These are phyloP conservation scores for Acanthopagrus latus DNA, from an alignment of 2,797 vertebrate genomes.

Conservation along the genomic window DNA sequence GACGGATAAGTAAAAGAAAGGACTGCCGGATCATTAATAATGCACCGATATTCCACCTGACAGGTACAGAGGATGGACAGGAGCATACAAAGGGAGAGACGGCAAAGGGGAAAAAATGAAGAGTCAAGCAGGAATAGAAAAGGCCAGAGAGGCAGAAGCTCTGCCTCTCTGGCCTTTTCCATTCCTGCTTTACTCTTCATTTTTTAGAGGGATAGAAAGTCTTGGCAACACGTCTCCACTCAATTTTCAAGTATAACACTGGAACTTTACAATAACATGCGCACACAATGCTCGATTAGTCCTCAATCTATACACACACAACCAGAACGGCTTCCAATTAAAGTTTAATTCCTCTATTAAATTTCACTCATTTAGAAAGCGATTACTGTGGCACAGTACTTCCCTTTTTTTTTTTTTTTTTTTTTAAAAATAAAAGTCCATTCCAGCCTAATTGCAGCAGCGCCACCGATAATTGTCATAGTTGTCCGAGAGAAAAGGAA, in stretches of 20 bases:
- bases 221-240: slow-evolving; percentile 33
- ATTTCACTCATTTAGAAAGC: slow-evolving; percentile 36
- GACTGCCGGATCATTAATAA: slow-evolving; percentile 73
- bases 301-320: slow-evolving; percentile 8
- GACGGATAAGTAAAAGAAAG: slow-evolving; percentile 64
- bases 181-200: slow-evolving; percentile 48
- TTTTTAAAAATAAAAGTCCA: slow-evolving; percentile 9
- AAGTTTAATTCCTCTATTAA: slow-evolving; percentile 43
- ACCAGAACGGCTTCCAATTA: slow-evolving; percentile 31
- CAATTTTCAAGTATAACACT: slow-evolving; percentile 2
- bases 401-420: slow-evolving; percentile 1
- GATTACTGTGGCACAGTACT: slow-evolving; percentile 38
- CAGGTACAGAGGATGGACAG: slow-evolving; percentile 25
- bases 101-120: slow-evolving; percentile 36
- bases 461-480: slow-evolving; percentile 30
- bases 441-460: slow-evolving; percentile 35
- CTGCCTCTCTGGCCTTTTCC: slow-evolving; percentile 9
- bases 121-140: slow-evolving; percentile 47
- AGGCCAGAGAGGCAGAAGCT: background rate
- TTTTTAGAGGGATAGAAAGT: slow-evolving; percentile 29
- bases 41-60: slow-evolving; percentile 78
- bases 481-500: slow-evolving; percentile 4
- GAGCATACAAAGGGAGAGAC: slow-evolving; percentile 23
- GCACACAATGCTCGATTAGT: slow-evolving; percentile 45
- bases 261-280: slow-evolving; percentile 7